A percentile compares a stretch with the other conserved stretches of the same genome.
phyloP scores from a whole-genome alignment of 2,797 vertebrate genomes.

The Myotis pilosus region DNA sequence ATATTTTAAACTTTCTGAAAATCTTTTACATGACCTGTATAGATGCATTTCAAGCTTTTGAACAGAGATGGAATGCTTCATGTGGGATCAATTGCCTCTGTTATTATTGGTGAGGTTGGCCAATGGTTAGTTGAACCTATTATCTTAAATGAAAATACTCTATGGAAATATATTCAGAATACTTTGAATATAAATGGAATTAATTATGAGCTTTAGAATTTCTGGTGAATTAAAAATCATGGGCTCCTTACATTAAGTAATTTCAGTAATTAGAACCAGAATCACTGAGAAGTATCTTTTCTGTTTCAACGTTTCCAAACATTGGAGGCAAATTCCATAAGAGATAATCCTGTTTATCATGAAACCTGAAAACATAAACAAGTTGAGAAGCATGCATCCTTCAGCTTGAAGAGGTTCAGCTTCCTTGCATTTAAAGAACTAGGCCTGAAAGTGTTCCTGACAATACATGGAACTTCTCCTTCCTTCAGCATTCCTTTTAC shows the following conservation, averaged over 20 bases:
- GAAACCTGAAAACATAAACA: neutral
- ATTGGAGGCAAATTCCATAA: neutral
- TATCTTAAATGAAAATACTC: neutral
- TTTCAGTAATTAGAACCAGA: constrained; percentile 5
- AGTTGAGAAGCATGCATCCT: neutral
- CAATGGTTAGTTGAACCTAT: neutral
- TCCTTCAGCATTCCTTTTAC: neutral
- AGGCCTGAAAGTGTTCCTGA: neutral
- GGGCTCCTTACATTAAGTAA: neutral
- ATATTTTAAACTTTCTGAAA: constrained; percentile 1
- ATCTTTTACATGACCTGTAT: neutral
- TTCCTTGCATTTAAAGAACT: constrained; percentile 4
- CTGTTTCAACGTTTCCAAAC: constrained; percentile 15
- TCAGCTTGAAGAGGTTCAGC: neutral
- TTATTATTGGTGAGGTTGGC: neutral
- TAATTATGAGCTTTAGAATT: constrained; percentile 8
- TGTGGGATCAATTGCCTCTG: neutral
- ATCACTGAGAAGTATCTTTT: neutral
- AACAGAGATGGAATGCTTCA: neutral
- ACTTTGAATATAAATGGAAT: constrained; percentile 8
- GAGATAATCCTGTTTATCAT: neutral
- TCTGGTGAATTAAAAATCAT: constrained; percentile 19
- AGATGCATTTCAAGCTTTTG: neutral
- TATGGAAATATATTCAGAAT: neutral
- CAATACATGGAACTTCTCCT: neutral